Evolutionary conservation across 2,797 vertebrate genomes (phyloP).

Genomic region (Hafferia zeledoni): DNA sequence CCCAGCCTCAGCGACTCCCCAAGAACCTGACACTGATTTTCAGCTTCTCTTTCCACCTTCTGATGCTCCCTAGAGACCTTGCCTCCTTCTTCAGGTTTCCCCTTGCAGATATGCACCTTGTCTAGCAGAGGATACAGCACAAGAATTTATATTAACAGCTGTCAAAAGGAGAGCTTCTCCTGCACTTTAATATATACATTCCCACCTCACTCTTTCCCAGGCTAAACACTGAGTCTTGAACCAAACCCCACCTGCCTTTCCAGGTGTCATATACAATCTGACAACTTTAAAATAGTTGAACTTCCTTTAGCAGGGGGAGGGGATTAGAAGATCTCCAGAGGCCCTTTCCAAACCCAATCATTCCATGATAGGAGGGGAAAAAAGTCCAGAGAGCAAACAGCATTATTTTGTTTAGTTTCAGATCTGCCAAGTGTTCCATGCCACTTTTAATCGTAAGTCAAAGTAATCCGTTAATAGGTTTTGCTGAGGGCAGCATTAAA

Average conservation of each 20-base stretch:
- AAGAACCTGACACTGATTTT: background rate
- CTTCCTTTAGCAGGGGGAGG: background rate
- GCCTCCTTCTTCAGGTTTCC: background rate
- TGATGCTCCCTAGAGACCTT: background rate
- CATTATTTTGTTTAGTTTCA: background rate
- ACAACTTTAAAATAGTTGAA: background rate
- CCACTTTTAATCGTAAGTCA: slow-evolving; percentile 31
- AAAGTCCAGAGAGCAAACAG: background rate
- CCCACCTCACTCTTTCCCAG: background rate
- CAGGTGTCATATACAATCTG: background rate
- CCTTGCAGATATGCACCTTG: background rate
- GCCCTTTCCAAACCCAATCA: background rate
- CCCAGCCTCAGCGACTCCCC: background rate
- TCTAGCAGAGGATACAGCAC: background rate
- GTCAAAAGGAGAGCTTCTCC: background rate
- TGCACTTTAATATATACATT: background rate
- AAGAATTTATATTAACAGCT: background rate
- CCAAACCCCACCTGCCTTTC: background rate
- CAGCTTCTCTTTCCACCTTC: background rate
- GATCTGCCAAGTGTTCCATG: background rate
- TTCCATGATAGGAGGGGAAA: background rate
- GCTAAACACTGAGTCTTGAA: background rate
- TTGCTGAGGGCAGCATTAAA: slow-evolving; percentile 30
- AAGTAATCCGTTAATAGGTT: slow-evolving; percentile 58
- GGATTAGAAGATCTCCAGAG: background rate